A percentile compares a stretch with the other conserved stretches of the same genome.
phyloP scores from a whole-genome alignment of 2,797 vertebrate species.

The Acanthurus leucopareius region DNA sequence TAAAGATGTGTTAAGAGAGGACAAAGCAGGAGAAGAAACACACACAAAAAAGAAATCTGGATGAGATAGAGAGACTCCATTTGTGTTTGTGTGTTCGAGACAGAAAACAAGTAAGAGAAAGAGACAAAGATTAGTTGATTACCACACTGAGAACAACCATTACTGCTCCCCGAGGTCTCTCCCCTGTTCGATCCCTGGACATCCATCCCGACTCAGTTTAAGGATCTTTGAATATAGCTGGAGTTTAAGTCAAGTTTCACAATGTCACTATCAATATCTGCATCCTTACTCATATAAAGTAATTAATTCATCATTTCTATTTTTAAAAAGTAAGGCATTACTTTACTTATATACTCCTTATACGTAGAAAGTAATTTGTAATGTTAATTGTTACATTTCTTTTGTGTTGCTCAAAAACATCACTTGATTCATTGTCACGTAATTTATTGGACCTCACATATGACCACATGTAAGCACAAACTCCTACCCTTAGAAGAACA shows the following conservation, averaged over 20 bases:
- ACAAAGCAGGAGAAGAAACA: no score
- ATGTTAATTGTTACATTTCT: no score
- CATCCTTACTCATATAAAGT: no score
- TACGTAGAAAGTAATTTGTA: no score
- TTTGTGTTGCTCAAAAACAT: no score
- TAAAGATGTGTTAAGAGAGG: constrained; percentile 17
- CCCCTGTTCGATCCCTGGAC: constrained; percentile 62
- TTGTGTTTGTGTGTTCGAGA: constrained; percentile 38
- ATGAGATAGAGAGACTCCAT: constrained; percentile 34
- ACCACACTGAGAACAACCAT: constrained; percentile 65
- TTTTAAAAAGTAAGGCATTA: no score
- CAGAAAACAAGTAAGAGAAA: constrained; percentile 63
- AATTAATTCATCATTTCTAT: no score
- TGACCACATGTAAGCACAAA: no score
- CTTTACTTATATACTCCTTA: no score
- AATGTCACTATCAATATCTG: not conserved
- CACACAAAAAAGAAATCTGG: not conserved
- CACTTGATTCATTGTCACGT: no score
- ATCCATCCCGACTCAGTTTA: constrained; percentile 61
- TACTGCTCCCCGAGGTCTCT: constrained; percentile 70
- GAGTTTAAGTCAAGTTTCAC: constrained; percentile 27
- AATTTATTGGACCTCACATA: no score
- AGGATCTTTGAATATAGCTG: constrained; percentile 59
- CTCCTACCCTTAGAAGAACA: no score
- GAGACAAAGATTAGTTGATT: constrained; percentile 76